Evolutionary conservation across 1,140 invertebrate species (phyloP).

Genomic region (Tetragnatha versicolor): DNA sequence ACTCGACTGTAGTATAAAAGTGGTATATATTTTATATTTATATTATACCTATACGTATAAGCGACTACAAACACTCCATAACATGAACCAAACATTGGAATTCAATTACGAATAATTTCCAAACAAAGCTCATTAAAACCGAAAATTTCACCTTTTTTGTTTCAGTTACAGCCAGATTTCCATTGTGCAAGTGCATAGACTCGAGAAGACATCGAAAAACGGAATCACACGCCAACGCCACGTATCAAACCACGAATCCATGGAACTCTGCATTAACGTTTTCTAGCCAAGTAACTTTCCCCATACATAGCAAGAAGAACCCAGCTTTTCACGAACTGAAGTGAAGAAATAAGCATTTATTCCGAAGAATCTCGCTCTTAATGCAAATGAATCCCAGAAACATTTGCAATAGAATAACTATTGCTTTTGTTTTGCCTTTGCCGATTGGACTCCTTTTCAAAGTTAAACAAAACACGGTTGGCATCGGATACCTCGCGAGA

Average conservation of each 20-base stretch:
- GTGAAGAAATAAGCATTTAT: not conserved
- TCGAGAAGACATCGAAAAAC: not conserved
- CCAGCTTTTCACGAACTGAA: not conserved
- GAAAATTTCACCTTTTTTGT: too few relatives aligned
- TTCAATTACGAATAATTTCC: too few relatives aligned
- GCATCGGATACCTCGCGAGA: not conserved
- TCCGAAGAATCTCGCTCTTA: slow-evolving; percentile 1
- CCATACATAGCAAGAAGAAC: not conserved
- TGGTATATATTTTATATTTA: too few relatives aligned
- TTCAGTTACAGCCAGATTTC: too few relatives aligned
- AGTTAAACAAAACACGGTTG: slow-evolving; percentile 43
- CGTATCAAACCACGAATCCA: not conserved
- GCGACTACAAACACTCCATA: too few relatives aligned
- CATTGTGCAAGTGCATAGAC: too few relatives aligned
- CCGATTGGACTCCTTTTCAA: slow-evolving; percentile 26
- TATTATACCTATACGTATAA: too few relatives aligned
- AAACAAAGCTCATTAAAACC: too few relatives aligned
- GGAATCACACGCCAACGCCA: not conserved
- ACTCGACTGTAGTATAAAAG: too few relatives aligned
- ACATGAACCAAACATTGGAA: too few relatives aligned
- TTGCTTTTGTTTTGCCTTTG: slow-evolving; percentile 33
- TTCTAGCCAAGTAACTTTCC: slow-evolving; percentile 22
- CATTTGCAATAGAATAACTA: slow-evolving; percentile 44
- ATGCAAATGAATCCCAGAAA: slow-evolving; percentile 37
- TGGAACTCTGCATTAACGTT: not conserved